Base-by-base conservation (phyloP, 2,888 invertebrate genomes). In the Polydrusus cervinus region DNA sequence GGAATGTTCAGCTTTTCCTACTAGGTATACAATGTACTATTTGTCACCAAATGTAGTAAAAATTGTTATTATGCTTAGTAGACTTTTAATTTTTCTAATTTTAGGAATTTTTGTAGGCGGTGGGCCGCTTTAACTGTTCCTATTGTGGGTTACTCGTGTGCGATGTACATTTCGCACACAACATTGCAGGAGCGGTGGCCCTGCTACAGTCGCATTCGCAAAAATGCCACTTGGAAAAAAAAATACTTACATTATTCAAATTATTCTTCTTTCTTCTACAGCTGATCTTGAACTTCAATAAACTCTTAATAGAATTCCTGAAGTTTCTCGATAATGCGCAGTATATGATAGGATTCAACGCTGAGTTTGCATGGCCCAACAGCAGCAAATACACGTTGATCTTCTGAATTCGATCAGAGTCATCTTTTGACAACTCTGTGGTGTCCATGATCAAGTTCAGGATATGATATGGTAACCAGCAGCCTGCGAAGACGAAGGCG, bases 381-480 rank as follows among this genome's bases (percentile, higher is more conserved):
- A 94, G 88, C 38, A 94, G 87, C 9, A 93, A 90, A 83, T 94
- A 94, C 0, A 92, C 91, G 68, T 90, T 81, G 25, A 89, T 84
- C n/a, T 86, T 80, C 47, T 71, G 34, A 18, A 84, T 78, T 82
- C 87, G 81, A n/a, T 85, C 81, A 6, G 18, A 40, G 30, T 47
- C 7, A 9, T 67, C 49, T 1, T 57, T 30, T 14, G 53, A 18
- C 0, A 71, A 38, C 5, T 81, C 81, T 5, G 89, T 89, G 13
- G 92, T 89, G 82, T 94, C 94, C 7, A 92, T 86, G 65, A 94
- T 87, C 14, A 94, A 88, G 82, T 90, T 91, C 25, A 93, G 87
- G 60, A 93, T 91, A 85, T 93, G 93, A 88, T 94, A 93, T 0
- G 94, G 94, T 55, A 94, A 87, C 94, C 94, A 95, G 86, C 94